Evolutionary conservation across 2,888 invertebrate species (phyloP).

Genomic region (Drosophila mulleri): DNA sequence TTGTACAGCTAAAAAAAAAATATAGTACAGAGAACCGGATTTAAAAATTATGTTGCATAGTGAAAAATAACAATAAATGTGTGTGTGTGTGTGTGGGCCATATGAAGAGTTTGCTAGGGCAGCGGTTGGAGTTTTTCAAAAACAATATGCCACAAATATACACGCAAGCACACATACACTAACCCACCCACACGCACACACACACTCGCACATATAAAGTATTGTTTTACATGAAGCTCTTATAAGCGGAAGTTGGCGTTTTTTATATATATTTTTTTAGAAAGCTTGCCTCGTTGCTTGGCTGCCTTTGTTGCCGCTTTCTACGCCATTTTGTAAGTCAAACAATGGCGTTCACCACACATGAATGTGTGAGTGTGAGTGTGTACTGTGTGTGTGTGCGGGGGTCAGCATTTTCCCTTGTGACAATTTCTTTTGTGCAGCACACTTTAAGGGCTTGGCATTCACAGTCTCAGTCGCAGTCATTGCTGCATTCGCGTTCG

Average conservation of each 20-base stretch:
- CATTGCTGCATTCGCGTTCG: constrained; percentile 13
- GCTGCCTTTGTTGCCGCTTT: constrained; percentile 69
- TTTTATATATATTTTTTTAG: constrained; percentile 44
- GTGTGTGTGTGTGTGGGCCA: constrained; percentile 21
- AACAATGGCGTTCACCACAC: constrained; percentile 63
- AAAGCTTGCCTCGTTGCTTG: constrained; percentile 57
- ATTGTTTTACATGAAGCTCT: constrained; percentile 77
- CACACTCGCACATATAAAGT: constrained; percentile 42
- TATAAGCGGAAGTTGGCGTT: constrained; percentile 74
- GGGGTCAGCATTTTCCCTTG: constrained; percentile 65
- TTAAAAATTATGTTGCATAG: constrained; percentile 55
- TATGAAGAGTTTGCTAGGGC: constrained; percentile 22
- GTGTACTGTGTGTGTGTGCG: constrained; percentile 24
- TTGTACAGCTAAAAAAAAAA: constrained; percentile 9
- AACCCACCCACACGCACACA: neutral
- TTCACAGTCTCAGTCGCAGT: constrained; percentile 29
- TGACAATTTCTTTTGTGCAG: constrained; percentile 65
- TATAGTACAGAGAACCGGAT: constrained; percentile 30
- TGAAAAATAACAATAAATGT: constrained; percentile 30
- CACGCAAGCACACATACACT: constrained; percentile 11
- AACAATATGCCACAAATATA: constrained; percentile 66
- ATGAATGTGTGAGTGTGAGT: constrained; percentile 10
- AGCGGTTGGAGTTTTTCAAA: constrained; percentile 49
- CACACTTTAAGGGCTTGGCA: constrained; percentile 66
- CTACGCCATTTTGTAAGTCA: constrained; percentile 78